Base-by-base conservation (phyloP, 2,797 vertebrate genomes). In the Protonibea diacanthus region DNA sequence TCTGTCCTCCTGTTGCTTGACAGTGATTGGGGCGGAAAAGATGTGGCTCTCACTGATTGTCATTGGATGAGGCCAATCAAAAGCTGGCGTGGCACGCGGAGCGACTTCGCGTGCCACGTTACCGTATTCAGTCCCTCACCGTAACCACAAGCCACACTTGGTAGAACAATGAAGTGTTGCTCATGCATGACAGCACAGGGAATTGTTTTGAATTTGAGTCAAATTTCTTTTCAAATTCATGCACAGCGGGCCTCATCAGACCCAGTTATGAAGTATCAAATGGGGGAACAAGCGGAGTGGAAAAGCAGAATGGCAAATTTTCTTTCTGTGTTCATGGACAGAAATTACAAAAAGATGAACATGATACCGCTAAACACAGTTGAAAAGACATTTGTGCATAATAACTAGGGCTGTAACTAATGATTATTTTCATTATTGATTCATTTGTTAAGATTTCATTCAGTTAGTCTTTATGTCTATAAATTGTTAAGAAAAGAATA, bases 51-150 rank as follows among this genome's bases (percentile, higher is more conserved):
- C 66, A 84, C 77, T 82, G 85, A 91, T 82, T 68, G 87, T 80
- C 81, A 27, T 78, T 73, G 84, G 90, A 85, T 47, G 69, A 84
- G 82, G 82, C 87, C 91, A 90, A 82, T 92, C 83, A 86, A 70
- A 84, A 73, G 73, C 70, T 77, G 78, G 77, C 74, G 15, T 52
- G 74, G 80, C 58, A 74, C 20, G 0, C 11, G 2, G 74, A 74
- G 71, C 67, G 7, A 23, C 70, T 88, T 49, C 56, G 17, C 76
- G 78, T 61, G 74, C 57, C 86, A 66, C 65, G 15, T 61, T 62
- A 29, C 70, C n/a, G 47, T 49, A 51, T 75, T 68, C 47, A 21
- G 71, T 51, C 70, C 55, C 5, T 63, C 45, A 73, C 72, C 61
- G 78, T 57, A 83, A 78, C 84, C 79, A 55, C 72, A 65, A 72